phyloP scores from a whole-genome alignment of 2,797 vertebrate species.

The Ctenosaura bakeri region DNA sequence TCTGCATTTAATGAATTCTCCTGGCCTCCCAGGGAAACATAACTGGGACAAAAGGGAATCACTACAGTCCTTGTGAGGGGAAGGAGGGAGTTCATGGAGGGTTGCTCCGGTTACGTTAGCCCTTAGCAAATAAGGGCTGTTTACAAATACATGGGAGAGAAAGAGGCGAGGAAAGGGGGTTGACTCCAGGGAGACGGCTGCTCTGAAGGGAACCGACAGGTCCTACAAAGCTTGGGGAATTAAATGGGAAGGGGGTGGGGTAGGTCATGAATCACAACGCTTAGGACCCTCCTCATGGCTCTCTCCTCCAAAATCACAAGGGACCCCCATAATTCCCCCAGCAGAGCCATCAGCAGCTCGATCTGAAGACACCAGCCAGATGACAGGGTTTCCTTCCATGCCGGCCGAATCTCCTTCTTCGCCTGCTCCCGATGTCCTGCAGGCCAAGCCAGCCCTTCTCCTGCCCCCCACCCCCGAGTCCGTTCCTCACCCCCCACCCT shows the following conservation, averaged over 20 bases:
- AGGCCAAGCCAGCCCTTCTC: background rate
- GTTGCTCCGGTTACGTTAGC: background rate
- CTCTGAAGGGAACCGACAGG: background rate
- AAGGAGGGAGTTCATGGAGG: background rate
- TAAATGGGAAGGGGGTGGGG: too few relatives aligned
- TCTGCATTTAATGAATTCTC: background rate
- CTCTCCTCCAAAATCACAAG: background rate
- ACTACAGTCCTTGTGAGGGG: background rate
- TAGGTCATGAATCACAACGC: too few relatives aligned
- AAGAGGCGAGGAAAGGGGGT: too few relatives aligned
- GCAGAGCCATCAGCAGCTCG: background rate
- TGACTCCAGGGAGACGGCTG: background rate
- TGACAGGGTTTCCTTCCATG: background rate
- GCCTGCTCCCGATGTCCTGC: background rate
- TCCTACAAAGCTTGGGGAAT: background rate
- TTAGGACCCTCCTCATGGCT: too few relatives aligned
- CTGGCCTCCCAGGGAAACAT: background rate
- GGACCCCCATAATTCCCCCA: background rate
- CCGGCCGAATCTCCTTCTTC: background rate
- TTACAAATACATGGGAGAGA: background rate
- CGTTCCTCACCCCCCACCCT: too few relatives aligned
- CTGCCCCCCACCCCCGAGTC: too few relatives aligned
- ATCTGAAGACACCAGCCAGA: background rate
- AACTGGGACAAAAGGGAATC: background rate
- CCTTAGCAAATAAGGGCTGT: background rate